Conservation (phyloP, 2,797 vertebrate genomes). For the Myotis findleyi region DNA sequence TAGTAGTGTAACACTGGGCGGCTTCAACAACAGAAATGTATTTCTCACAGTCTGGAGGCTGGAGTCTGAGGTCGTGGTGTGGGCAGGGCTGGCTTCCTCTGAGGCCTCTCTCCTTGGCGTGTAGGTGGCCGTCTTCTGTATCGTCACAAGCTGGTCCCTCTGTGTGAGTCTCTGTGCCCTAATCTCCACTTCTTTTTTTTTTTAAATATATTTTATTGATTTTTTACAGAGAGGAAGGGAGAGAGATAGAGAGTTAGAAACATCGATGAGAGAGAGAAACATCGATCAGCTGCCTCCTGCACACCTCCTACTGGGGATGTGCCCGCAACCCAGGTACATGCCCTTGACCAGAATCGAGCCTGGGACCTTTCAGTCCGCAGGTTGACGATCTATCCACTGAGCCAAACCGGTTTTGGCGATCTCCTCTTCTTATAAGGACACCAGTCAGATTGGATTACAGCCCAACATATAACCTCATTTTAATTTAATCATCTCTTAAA, state of each 20-base stretch:
- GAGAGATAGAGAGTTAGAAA: no score
- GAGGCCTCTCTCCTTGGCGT: not conserved
- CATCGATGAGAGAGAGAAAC: no score
- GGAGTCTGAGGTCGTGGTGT: not conserved
- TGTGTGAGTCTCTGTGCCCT: not conserved
- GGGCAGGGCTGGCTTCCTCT: not conserved
- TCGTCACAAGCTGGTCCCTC: not conserved
- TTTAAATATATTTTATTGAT: no score
- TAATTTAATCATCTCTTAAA: not conserved
- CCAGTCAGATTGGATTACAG: not conserved
- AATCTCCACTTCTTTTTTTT: not conserved
- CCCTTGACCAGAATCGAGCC: no score
- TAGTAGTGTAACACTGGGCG: not conserved
- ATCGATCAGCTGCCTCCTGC: no score
- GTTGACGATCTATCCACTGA: no score
- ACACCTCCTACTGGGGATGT: no score
- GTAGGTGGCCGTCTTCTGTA: not conserved
- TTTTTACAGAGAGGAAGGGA: no score
- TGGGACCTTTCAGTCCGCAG: no score
- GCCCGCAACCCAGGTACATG: no score
- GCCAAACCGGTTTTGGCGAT: no score
- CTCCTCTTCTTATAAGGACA: not conserved
- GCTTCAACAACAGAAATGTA: not conserved
- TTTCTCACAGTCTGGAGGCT: not conserved
- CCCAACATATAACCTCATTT: not conserved